A percentile compares a stretch with the other conserved stretches of the same genome.
Evolutionary conservation across 92 coral and sea anemone species (phyloP).

Genomic region (Phymanthus crucifer): DNA sequence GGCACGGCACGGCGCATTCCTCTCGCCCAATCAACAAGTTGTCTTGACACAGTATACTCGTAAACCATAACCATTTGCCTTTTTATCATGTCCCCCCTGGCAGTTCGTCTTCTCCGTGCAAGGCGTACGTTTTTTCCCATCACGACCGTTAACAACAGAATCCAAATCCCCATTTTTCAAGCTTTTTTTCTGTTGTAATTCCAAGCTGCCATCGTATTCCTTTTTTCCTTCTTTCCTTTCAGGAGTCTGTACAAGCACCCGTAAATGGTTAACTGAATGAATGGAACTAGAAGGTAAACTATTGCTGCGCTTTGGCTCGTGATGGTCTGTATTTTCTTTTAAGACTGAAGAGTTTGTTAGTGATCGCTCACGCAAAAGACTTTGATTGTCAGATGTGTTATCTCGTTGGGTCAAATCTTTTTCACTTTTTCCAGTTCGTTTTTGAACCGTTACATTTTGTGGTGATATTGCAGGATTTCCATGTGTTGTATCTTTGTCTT

Average conservation of each 20-base stretch:
- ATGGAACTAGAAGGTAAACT: conserved; percentile 1
- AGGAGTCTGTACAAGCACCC: background rate
- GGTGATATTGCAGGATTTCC: conserved; percentile 15
- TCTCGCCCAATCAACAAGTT: background rate
- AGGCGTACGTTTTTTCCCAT: background rate
- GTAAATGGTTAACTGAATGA: background rate
- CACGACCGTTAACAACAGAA: background rate
- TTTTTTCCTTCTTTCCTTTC: background rate
- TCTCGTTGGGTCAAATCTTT: background rate
- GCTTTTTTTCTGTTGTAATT: background rate
- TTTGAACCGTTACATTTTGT: conserved; percentile 6
- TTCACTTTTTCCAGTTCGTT: background rate
- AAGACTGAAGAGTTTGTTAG: conserved; percentile 13
- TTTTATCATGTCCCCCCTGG: conserved; percentile 8
- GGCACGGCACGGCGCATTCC: background rate
- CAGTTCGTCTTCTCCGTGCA: background rate
- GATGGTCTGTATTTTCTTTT: background rate
- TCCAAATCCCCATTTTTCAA: conserved; percentile 6
- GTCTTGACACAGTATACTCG: conserved; percentile 28
- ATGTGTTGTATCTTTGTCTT: background rate
- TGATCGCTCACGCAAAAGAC: background rate
- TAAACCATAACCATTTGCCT: conserved; percentile 22
- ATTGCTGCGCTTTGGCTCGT: background rate
- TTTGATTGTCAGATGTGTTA: background rate
- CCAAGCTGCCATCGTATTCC: background rate